phyloP scores from a whole-genome alignment of 2,113 vertebrate genomes.

The Bufo bufo region DNA sequence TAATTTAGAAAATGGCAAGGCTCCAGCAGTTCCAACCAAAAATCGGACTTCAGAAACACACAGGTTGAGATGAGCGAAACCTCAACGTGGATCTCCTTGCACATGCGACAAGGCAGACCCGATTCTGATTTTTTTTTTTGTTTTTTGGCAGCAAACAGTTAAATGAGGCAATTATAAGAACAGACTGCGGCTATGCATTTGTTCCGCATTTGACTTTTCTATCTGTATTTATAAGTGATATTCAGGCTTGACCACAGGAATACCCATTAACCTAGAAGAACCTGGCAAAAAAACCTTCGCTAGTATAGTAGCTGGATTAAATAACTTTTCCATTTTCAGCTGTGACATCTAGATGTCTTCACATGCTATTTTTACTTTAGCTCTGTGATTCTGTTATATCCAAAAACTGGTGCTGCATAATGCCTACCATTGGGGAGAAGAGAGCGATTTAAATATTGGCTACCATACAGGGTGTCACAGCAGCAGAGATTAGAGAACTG shows the following conservation, averaged over 20 bases:
- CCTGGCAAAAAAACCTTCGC: not conserved
- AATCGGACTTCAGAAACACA: too few species aligned
- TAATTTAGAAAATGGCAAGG: too few species aligned
- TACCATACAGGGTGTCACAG: not conserved
- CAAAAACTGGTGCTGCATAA: conserved; percentile 16
- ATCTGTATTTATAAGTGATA: not conserved
- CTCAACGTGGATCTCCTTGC: not conserved
- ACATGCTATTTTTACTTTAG: conserved; percentile 8
- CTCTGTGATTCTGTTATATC: not conserved
- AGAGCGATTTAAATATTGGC: conserved; percentile 38
- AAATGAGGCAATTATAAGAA: not conserved
- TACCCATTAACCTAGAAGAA: not conserved
- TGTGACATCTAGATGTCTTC: conserved; percentile 16
- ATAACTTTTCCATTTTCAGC: conserved; percentile 16
- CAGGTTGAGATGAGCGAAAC: not conserved
- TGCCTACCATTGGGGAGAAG: conserved; percentile 5
- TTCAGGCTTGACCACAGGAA: not conserved
- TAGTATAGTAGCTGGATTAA: not conserved
- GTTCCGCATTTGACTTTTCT: not conserved
- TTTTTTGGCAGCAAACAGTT: not conserved
- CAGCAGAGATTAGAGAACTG: conserved; percentile 35
- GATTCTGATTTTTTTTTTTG: not conserved
- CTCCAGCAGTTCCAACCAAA: too few species aligned
- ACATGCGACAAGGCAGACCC: not conserved
- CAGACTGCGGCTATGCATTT: not conserved